Conservation (phyloP, 2,888 invertebrate species). For the Seira musarum region DNA sequence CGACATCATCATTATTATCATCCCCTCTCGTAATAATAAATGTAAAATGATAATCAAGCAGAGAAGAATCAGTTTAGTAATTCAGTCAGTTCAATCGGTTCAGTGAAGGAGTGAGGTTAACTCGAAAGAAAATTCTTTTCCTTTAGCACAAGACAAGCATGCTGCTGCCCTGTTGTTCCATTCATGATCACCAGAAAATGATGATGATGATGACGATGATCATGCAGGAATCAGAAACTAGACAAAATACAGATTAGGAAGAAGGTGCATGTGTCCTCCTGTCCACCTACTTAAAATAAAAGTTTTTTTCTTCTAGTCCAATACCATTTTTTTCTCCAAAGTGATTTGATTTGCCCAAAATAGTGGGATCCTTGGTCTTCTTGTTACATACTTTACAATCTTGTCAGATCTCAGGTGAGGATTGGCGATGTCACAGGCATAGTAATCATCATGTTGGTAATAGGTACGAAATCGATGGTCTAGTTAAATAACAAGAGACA, state of each 20-base stretch:
- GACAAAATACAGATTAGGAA: conserved; percentile 18
- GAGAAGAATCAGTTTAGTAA: conserved; percentile 19
- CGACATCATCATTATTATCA: neutral
- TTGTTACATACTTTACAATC: neutral
- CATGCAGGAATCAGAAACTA: neutral
- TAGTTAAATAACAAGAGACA: neutral
- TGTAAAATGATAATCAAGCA: conserved; percentile 18
- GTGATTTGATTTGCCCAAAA: conserved; percentile 53
- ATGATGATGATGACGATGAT: too few species aligned
- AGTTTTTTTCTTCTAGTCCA: conserved; percentile 26
- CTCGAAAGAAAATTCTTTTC: conserved; percentile 32
- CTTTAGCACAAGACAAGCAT: neutral
- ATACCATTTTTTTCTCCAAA: conserved; percentile 34
- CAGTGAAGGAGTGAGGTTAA: conserved; percentile 25
- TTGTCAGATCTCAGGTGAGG: conserved; percentile 9
- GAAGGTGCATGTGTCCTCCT: conserved; percentile 60
- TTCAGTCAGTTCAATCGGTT: neutral
- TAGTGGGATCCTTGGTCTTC: conserved; percentile 31
- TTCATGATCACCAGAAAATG: too few species aligned
- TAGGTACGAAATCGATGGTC: conserved; percentile 13
- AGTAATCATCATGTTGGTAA: neutral
- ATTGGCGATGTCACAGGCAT: neutral
- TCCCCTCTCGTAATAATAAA: conserved; percentile 13
- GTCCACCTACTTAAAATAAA: conserved; percentile 55
- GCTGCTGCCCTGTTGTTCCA: conserved; percentile 17